Evolutionary conservation across 2,797 vertebrate genomes (phyloP), one percentile per base, ranked within the genome.

Genomic region (Ctenopoma multispine): DNA sequence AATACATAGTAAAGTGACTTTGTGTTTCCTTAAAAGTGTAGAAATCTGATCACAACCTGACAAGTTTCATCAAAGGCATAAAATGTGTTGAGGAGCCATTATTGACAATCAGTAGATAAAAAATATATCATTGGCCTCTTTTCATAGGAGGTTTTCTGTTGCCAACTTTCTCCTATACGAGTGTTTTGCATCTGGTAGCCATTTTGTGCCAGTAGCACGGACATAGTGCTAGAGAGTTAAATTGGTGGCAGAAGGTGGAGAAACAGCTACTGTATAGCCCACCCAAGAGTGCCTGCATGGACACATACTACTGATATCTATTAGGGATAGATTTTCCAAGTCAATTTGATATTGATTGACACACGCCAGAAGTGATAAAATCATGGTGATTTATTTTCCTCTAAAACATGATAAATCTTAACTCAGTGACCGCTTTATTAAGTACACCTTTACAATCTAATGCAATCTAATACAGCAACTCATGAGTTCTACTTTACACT

Each of bases 181-280:
- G 68, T 49, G 4, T 53, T 41, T 48, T 74, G 83, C 92, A 94
- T 93, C 92, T 95, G 92, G 88, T 82, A 87, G 80, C 82, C 78
- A 93, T 93, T 92, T 87, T 79, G 77, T 89, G 88, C 89, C 87
- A 91, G 72, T 87, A 79, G 82, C 69, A 81, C 50, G 61, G 74
- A 81, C 75, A 74, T 66, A 82, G 57, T 89, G 89, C 85, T 90
- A 91, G 51, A 85, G 88, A 90, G 87, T 85, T 91, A 92, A 89
- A 92, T 92, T 93, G 87, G 83, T 83, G 64, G 85, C 89, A 88
- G 85, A 90, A 90, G 90, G 92, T 91, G 86, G 82, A 83, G 86
- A 85, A 81, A 70, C 73, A 82, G 83, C 69, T 77, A 44, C 36
- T 38, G 12, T 34, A 34, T 58, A 68, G 92, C 91, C 93, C 93